Evolutionary conservation across 2,797 vertebrate species (phyloP).

Genomic region (Artibeus lituratus): DNA sequence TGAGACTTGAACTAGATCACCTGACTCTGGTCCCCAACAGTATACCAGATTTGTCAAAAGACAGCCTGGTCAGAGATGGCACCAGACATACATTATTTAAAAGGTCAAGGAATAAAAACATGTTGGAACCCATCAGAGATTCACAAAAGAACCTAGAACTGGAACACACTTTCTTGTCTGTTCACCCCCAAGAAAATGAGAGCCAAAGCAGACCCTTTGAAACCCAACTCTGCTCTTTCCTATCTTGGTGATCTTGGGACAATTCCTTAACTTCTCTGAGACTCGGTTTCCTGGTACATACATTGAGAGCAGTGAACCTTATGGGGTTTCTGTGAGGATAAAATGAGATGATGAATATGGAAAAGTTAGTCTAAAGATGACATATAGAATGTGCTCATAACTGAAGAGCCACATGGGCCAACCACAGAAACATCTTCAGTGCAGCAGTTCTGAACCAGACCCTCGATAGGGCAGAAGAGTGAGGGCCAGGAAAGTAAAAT

Average conservation of each 20-base stretch:
- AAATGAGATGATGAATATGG: not conserved
- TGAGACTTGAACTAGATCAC: not conserved
- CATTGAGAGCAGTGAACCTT: not conserved
- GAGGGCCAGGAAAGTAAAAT: conserved; percentile 50
- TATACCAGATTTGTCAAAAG: not conserved
- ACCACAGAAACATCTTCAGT: not conserved
- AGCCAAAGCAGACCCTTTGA: not conserved
- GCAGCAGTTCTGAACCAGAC: not conserved
- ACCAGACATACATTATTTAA: not conserved
- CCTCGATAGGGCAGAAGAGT: not conserved
- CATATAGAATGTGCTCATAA: not conserved
- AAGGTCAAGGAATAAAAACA: not conserved
- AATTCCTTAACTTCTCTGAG: not conserved
- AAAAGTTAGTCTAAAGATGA: not conserved
- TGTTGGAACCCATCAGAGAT: not conserved
- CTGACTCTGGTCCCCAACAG: not conserved
- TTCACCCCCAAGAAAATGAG: not conserved
- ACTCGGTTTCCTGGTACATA: not conserved
- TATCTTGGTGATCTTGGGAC: not conserved
- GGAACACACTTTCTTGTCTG: not conserved
- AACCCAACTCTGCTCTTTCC: not conserved
- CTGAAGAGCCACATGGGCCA: not conserved
- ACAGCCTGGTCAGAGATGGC: not conserved
- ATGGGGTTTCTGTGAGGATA: not conserved
- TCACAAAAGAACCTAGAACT: not conserved